A percentile compares a stretch with the other conserved stretches of the same genome.
Conservation (phyloP, 2,797 vertebrate species). For the Strix occidentalis region DNA sequence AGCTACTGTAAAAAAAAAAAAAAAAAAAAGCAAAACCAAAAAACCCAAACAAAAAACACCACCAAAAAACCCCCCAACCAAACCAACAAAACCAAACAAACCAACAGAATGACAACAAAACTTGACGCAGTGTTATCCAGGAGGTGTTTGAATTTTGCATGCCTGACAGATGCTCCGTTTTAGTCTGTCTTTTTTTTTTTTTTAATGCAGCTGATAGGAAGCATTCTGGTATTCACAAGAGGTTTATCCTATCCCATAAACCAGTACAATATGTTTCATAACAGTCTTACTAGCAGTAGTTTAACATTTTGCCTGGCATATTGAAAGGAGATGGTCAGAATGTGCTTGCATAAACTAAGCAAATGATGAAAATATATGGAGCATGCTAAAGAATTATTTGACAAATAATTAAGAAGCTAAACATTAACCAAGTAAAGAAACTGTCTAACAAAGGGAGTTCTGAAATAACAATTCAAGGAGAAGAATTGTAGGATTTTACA, state of each 20-base stretch:
- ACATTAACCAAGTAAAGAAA: background rate
- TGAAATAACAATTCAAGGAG: background rate
- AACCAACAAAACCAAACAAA: too few relatives aligned
- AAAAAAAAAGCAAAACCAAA: too few relatives aligned
- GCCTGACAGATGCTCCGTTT: background rate
- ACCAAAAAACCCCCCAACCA: too few relatives aligned
- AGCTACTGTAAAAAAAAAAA: too few relatives aligned
- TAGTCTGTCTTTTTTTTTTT: background rate
- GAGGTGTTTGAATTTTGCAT: background rate
- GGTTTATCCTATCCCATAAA: background rate
- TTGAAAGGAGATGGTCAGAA: background rate
- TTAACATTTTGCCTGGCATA: background rate
- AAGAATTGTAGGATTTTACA: background rate
- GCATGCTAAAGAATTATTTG: background rate
- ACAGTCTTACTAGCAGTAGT: background rate
- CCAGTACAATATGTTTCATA: background rate
- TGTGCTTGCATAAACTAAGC: background rate
- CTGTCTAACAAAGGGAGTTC: background rate
- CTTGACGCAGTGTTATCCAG: background rate
- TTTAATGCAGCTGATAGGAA: background rate
- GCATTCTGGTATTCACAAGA: background rate
- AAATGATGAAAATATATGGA: background rate
- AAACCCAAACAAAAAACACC: too few relatives aligned
- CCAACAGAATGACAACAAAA: too few relatives aligned
- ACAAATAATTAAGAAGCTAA: constrained; percentile 14